Evolutionary conservation across 2,797 vertebrate genomes (phyloP), one percentile per base, ranked within the genome.

Genomic region (Tragopan temminckii): DNA sequence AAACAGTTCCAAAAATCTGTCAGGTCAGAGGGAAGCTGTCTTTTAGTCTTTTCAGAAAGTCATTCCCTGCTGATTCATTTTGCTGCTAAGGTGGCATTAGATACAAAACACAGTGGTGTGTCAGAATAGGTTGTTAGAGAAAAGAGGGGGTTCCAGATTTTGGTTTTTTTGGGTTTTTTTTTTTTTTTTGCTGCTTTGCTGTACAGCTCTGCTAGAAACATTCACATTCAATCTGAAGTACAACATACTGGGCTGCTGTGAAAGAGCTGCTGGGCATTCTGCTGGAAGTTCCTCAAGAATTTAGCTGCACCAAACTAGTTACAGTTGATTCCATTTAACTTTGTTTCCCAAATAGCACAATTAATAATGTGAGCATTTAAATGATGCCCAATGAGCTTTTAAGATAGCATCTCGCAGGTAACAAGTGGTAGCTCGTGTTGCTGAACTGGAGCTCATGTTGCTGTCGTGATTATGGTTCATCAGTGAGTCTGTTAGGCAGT

Each of bases 271-370:
- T 52, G 57, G 42, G 7, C 57, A 18, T 31, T 87, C 75, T 74
- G 43, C 57, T 87, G 45, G 64, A 89, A 77, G 80, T 42, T 31
- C 46, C 36, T 3, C 42, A 42, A 62, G 43, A 46, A 7, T 35
- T 91, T 5, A 89, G 48, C 90, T 90, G 93, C 92, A 85, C 21
- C 29, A 40, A 88, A 88, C 78, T 78, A 88, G 43, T 64, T 81
- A 3, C 38, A 48, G 61, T 55, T 31, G 67, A 92, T 74, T 70
- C 74, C 9, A 61, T 27, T 13, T 38, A 57, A 48, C 66, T 77
- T 45, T 45, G 3, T 43, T 75, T 83, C 84, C 72, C 46, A 69
- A 94, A 80, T 9, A 68, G 17, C 38, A 18, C 24, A 4, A 48
- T 87, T 36, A 35, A 35, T 62, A 68, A 90, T 27, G 76, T 3